phyloP scores from a whole-genome alignment of 2,113 vertebrate genomes.

The Hyperopisus bebe region DNA sequence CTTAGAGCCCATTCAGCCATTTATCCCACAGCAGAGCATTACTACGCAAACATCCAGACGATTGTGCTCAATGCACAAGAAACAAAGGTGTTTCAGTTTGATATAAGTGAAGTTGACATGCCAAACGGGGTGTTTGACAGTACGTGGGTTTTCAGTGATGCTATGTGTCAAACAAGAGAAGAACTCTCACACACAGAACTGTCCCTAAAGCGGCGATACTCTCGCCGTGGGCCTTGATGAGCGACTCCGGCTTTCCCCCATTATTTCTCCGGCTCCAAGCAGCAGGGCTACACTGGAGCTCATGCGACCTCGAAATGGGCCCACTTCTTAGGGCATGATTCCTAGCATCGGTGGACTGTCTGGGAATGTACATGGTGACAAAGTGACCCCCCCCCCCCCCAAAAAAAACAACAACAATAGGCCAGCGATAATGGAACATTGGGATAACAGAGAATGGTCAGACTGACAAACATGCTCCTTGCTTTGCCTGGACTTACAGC shows the following conservation, averaged over 20 bases:
- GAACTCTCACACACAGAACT: background rate
- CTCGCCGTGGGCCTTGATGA: background rate
- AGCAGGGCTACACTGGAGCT: background rate
- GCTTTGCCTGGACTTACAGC: background rate
- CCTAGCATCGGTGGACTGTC: conserved; percentile 54
- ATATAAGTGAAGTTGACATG: background rate
- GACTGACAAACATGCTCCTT: background rate
- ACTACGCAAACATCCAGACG: background rate
- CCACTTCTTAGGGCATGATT: conserved; percentile 49
- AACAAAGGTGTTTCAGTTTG: conserved; percentile 9
- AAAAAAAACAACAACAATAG: background rate
- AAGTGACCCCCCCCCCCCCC: conserved; percentile 35
- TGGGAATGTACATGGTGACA: conserved; percentile 56
- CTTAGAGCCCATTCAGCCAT: conserved; percentile 6
- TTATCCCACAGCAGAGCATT: background rate
- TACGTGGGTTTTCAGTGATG: background rate
- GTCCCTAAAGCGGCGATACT: background rate
- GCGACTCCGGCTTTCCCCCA: background rate
- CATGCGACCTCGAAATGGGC: background rate
- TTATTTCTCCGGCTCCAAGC: background rate
- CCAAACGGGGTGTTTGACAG: background rate
- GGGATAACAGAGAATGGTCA: conserved; percentile 14
- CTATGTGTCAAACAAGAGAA: background rate
- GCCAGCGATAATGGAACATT: conserved; percentile 37
- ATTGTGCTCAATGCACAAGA: background rate